Percentiles rank a stretch among this genome's conserved stretches.
These are phyloP conservation scores for Dasysyrphus albostriatus DNA, from an alignment of 2,888 invertebrate species.

Conservation along the genomic window DNA sequence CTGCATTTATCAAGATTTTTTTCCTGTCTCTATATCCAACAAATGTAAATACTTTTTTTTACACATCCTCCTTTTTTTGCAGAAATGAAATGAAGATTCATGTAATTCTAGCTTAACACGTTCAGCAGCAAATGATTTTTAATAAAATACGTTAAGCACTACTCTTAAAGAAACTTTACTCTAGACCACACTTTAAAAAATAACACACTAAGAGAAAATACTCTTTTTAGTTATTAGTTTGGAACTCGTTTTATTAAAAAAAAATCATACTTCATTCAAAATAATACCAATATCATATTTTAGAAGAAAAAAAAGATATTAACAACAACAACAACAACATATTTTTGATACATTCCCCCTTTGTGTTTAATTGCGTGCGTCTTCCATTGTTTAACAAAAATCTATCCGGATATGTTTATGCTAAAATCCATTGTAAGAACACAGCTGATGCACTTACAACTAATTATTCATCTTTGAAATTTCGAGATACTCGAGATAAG, in stretches of 20 bases:
- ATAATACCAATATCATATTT: neutral
- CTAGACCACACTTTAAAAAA: neutral
- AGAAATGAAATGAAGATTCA: no score
- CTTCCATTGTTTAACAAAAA: neutral
- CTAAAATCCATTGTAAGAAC: neutral
- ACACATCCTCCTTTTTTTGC: no score
- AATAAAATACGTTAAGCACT: no score
- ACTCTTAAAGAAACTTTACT: neutral
- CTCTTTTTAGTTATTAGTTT: neutral
- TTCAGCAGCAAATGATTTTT: no score
- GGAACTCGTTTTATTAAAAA: neutral
- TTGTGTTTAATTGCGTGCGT: neutral
- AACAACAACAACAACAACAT: neutral
- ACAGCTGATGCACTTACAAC: neutral
- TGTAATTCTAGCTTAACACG: no score
- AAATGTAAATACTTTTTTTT: no score
- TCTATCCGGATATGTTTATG: neutral
- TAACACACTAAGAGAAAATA: no score
- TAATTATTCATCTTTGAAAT: neutral
- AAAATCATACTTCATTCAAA: neutral
- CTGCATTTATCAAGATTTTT: no score
- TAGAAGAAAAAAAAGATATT: neutral
- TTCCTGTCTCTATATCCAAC: no score
- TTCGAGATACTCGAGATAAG: no score
- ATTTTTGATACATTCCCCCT: constrained; percentile 9